Evolutionary conservation across 2,888 invertebrate species (phyloP).

Genomic region (Eulithis prunata): DNA sequence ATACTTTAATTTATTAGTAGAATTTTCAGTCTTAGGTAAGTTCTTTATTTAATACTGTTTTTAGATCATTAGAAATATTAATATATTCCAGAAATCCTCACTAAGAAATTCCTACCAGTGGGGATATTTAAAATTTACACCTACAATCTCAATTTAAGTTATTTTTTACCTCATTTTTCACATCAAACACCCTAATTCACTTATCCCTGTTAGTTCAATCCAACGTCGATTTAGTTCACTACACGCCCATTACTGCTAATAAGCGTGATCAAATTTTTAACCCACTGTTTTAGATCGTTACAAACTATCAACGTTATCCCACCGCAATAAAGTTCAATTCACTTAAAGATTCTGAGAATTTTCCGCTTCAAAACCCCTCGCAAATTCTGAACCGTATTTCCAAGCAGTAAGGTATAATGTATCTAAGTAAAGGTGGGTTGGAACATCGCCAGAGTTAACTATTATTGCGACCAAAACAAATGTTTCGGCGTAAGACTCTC

Average conservation of each 20-base stretch:
- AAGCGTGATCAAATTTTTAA: slow-evolving; percentile 45
- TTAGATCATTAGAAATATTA: too few relatives aligned
- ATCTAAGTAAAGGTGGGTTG: slow-evolving; percentile 38
- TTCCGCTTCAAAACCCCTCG: neutral
- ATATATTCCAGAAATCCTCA: too few relatives aligned
- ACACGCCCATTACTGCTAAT: slow-evolving; percentile 41
- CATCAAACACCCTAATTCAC: slow-evolving; percentile 21
- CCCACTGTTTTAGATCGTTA: slow-evolving; percentile 10
- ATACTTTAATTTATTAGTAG: too few relatives aligned
- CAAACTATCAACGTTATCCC: slow-evolving; percentile 17
- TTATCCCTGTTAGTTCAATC: slow-evolving; percentile 16
- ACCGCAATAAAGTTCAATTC: slow-evolving; percentile 27
- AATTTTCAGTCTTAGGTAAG: too few relatives aligned
- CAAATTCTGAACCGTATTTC: slow-evolving; percentile 21
- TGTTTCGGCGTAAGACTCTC: slow-evolving; percentile 38
- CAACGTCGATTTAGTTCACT: slow-evolving; percentile 34
- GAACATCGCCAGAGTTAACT: slow-evolving; percentile 42
- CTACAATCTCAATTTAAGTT: too few relatives aligned
- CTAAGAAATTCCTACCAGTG: too few relatives aligned
- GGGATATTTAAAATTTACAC: too few relatives aligned
- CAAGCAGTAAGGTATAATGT: slow-evolving; percentile 18
- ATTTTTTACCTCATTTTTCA: neutral
- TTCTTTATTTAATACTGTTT: too few relatives aligned
- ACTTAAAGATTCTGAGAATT: neutral
- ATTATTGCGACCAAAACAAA: slow-evolving; percentile 47